These are phyloP conservation scores for Bagarius yarrelli DNA, from an alignment of 2,113 vertebrate species.

Conservation along the genomic window DNA sequence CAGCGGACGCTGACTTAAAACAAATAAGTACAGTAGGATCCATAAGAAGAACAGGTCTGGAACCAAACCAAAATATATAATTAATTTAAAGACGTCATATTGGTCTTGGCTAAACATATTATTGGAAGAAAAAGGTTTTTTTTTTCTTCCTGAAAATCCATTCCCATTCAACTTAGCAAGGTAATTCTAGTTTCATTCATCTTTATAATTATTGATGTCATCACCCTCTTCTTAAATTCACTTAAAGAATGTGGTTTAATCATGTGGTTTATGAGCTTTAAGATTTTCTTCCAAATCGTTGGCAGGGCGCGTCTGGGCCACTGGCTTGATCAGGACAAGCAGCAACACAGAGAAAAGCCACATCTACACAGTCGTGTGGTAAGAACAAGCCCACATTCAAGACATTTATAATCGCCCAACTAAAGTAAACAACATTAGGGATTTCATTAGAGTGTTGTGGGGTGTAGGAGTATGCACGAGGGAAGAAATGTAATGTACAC, in stretches of 20 bases:
- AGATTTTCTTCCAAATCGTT: constrained; percentile 48
- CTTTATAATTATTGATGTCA: constrained; percentile 21
- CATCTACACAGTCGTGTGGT: constrained; percentile 31
- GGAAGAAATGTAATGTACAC: constrained; percentile 39
- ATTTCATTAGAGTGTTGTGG: constrained; percentile 3
- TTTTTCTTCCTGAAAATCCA: not conserved
- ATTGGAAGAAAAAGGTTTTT: not conserved
- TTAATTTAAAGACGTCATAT: not conserved
- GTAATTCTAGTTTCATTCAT: constrained; percentile 14
- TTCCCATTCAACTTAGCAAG: not conserved
- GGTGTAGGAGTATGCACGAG: not conserved
- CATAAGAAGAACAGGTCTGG: constrained; percentile 10
- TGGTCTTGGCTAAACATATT: not conserved
- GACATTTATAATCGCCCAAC: constrained; percentile 9
- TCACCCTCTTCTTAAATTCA: constrained; percentile 16
- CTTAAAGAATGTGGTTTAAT: constrained; percentile 27
- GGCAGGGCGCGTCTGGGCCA: constrained; percentile 33
- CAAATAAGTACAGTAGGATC: constrained; percentile 27
- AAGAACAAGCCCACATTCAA: constrained; percentile 14
- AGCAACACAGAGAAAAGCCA: constrained; percentile 37
- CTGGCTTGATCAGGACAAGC: constrained; percentile 33
- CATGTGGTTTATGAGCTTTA: constrained; percentile 29
- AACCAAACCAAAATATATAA: not conserved
- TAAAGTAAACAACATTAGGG: constrained; percentile 36
- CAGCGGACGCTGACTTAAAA: constrained; percentile 18